Evolutionary conservation across 1,140 invertebrate genomes (phyloP), one percentile per base, ranked within the genome.

Genomic region (Aphaenogaster rudis): DNA sequence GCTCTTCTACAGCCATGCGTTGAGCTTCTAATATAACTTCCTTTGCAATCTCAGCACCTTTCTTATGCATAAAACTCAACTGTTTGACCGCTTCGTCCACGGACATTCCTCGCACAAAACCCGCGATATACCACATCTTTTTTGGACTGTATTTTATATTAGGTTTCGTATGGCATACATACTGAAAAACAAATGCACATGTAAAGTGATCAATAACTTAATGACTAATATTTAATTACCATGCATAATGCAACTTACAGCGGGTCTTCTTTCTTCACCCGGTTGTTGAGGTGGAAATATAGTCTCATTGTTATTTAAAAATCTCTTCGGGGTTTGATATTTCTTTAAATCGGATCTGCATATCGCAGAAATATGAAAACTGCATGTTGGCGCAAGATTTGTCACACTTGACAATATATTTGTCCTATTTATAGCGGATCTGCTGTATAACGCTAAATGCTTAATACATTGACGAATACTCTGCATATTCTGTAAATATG

Each of bases 51-150:
- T 94, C 94, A 61, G 98, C 98, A 64, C 99, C 99, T 96, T 99
- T 99, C 89, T 97, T 98, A 8, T 96, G 93, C 1, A 98, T 95
- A 96, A 98, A 99, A 91, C 96, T 97, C 3, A 99, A 95, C 94
- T 99, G 98, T 94, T 98, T 98, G 0, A 99, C 92, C 61, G 99
- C 99, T 96, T 99, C 98, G 95, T 99, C 99, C 0, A 99, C 97
- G 36, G 97, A 96, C 98, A 99, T 98, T 11, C 99, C 99, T 91
- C 99, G 96, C 8, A 99, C 97, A 91, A 99, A 96, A 90, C 94
- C 95, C 3, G 98, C 98, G 52, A 99, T 96, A 91, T 99, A 99
- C 98, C 98, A 99, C 97, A 99, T 97, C 93, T 99, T 99, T 90
- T 98, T 97, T 0, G 97, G 97, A 92, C 97, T 98, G 92, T 99